phyloP scores from a whole-genome alignment of 2,797 vertebrate species.

The Peromyscus eremicus region DNA sequence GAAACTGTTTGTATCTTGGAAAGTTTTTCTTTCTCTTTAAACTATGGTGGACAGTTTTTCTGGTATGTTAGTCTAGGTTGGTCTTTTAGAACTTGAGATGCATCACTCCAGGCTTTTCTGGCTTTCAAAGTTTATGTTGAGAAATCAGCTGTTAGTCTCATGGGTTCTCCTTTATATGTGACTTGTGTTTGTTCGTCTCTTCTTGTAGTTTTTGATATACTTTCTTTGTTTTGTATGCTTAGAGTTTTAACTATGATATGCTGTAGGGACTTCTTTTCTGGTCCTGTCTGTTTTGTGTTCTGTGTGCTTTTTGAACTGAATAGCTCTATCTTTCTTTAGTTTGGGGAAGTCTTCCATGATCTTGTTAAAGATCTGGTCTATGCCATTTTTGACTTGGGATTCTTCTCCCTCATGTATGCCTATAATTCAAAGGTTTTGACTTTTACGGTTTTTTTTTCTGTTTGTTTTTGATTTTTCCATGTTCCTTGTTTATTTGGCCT shows the following conservation, averaged over 20 bases:
- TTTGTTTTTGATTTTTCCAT: background rate
- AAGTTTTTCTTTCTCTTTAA: background rate
- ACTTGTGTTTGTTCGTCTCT: background rate
- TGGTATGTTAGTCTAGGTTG: background rate
- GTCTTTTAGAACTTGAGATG: background rate
- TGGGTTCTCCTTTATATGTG: background rate
- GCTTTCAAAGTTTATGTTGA: background rate
- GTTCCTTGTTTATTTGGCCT: background rate
- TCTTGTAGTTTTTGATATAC: no score
- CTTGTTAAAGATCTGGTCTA: background rate
- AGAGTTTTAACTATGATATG: no score
- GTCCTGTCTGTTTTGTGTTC: background rate
- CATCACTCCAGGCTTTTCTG: background rate
- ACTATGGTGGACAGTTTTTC: background rate
- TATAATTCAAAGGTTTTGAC: background rate
- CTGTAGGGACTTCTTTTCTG: background rate
- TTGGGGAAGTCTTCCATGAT: background rate
- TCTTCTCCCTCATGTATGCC: background rate
- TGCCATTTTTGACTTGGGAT: background rate
- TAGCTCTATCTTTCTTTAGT: background rate
- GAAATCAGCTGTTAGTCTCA: background rate
- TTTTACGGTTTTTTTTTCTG: background rate
- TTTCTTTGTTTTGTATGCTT: no score
- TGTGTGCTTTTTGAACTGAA: background rate
- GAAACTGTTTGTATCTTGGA: background rate